Evolutionary conservation across 2,113 vertebrate species (phyloP).

Genomic region (Notechis scutatus): DNA sequence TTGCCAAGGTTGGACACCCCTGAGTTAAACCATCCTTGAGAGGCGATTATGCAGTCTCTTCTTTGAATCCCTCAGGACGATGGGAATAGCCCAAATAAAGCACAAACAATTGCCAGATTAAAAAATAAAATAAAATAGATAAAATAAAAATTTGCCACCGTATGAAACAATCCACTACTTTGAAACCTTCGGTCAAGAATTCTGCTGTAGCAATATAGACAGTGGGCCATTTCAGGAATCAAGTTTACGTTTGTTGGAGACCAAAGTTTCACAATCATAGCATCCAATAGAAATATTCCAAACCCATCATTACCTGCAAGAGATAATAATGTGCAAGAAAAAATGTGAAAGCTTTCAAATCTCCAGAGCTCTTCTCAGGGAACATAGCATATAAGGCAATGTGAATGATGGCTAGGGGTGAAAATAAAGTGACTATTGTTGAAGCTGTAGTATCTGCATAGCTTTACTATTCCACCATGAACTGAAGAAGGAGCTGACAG

Average conservation of each 20-base stretch:
- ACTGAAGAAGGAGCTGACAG: not conserved
- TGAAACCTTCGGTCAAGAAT: not conserved
- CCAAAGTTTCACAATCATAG: not conserved
- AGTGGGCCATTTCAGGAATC: not conserved
- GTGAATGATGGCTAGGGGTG: not conserved
- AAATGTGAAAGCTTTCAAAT: not conserved
- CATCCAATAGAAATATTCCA: not conserved
- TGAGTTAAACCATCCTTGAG: not conserved
- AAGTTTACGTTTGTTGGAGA: not conserved
- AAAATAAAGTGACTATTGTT: not conserved
- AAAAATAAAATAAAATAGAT: not conserved
- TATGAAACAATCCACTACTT: not conserved
- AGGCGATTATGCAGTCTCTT: not conserved
- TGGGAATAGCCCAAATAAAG: not conserved
- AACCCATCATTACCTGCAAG: not conserved
- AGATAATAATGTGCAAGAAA: not conserved
- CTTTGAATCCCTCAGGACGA: not conserved
- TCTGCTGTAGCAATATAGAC: not conserved
- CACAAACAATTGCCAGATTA: not conserved
- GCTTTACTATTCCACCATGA: not conserved
- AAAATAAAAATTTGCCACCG: not conserved
- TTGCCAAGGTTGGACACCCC: too few species aligned
- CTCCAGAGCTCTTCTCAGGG: not conserved
- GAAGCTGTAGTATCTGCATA: not conserved
- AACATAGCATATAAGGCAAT: not conserved